Conservation (phyloP, 2,113 vertebrate genomes). For the Brachyistius frenatus region DNA sequence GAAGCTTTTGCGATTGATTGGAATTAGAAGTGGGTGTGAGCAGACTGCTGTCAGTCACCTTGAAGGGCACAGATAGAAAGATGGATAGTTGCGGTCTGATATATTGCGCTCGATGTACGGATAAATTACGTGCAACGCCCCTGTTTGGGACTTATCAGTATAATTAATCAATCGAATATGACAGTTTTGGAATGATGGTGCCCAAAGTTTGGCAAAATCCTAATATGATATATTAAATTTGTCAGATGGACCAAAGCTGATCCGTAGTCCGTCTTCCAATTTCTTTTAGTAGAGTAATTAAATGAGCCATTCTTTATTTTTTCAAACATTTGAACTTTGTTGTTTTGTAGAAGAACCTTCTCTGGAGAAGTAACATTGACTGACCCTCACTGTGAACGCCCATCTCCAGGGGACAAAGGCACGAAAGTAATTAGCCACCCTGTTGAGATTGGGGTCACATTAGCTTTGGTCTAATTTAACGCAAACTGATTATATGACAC, state of each 20-base stretch:
- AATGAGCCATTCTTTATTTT: background rate
- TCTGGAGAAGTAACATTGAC: constrained; percentile 14
- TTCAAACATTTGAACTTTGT: constrained; percentile 19
- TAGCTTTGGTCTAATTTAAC: constrained; percentile 71
- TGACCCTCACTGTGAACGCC: constrained; percentile 43
- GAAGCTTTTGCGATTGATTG: constrained; percentile 58
- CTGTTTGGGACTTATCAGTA: constrained; percentile 5
- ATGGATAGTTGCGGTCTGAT: background rate
- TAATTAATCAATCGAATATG: constrained; percentile 30
- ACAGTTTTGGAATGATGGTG: background rate
- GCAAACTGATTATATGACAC: constrained; percentile 69
- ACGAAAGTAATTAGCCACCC: constrained; percentile 70
- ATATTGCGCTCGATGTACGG: background rate
- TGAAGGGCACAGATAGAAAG: constrained; percentile 23
- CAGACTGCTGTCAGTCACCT: constrained; percentile 63
- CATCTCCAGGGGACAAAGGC: constrained; percentile 40
- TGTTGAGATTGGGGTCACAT: constrained; percentile 60
- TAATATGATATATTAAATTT: constrained; percentile 20
- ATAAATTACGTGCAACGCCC: background rate
- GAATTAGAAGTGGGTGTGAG: constrained; percentile 53
- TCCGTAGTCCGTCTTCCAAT: background rate
- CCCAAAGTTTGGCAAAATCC: constrained; percentile 18
- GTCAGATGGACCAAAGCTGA: constrained; percentile 1
- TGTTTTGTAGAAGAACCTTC: constrained; percentile 11
- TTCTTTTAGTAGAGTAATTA: background rate